A percentile compares a stretch with the other conserved stretches of the same genome.
phyloP scores from a whole-genome alignment of 2,113 vertebrate genomes.

The Tauraco erythrolophus region DNA sequence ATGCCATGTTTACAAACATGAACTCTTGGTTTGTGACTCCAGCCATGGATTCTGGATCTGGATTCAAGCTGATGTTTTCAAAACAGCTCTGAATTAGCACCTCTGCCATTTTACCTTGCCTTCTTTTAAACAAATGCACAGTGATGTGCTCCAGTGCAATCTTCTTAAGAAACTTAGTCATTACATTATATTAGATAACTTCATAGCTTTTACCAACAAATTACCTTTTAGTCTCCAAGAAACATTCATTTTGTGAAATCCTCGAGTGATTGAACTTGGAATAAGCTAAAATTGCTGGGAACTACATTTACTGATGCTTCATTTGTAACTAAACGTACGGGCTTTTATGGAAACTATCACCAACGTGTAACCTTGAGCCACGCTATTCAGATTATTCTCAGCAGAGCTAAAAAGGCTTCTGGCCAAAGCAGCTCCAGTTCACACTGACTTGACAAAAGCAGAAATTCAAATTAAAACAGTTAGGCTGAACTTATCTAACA shows the following conservation, averaged over 20 bases:
- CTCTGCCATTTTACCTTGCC: neutral
- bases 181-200: neutral
- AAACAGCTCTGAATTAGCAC: neutral
- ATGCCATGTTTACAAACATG: fast-evolving
- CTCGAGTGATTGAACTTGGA: neutral
- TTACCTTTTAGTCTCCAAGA: neutral
- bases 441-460: neutral
- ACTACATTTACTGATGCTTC: neutral
- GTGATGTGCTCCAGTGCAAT: neutral
- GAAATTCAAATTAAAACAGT: neutral
- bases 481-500: neutral
- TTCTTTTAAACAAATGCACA: neutral
- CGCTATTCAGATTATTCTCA: neutral
- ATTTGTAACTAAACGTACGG: neutral
- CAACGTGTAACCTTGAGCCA: neutral
- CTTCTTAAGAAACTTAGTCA: neutral
- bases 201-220: neutral
- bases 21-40: neutral
- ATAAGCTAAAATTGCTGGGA: neutral
- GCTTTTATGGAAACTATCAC: neutral
- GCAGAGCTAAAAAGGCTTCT: neutral
- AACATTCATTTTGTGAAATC: neutral
- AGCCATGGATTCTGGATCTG: fast-evolving
- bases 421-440: neutral
- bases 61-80: neutral